Evolutionary conservation across 2,797 vertebrate genomes (phyloP).

Genomic region (Momotus momota): DNA sequence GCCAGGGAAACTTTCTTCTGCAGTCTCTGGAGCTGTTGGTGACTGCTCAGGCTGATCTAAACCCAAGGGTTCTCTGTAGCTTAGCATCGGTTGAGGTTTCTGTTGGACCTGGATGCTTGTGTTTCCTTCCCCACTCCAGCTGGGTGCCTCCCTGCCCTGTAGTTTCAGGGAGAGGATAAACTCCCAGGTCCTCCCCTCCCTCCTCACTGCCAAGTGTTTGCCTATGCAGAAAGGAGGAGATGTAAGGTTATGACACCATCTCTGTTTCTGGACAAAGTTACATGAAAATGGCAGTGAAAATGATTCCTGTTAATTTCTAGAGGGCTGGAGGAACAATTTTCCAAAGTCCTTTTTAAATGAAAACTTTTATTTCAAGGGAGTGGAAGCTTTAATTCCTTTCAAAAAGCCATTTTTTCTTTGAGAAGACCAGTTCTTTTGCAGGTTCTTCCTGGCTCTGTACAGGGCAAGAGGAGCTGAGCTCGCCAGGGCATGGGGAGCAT

Average conservation of each 20-base stretch:
- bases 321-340: background rate
- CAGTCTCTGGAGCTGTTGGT: background rate
- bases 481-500: background rate
- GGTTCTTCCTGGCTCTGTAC: background rate
- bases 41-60: background rate
- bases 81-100: background rate
- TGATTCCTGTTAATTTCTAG: no score
- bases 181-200: background rate
- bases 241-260: background rate
- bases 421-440: background rate
- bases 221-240: background rate
- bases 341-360: background rate
- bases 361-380: background rate
- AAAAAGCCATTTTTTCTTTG: background rate
- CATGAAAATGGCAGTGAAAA: no score
- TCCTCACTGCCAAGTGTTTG: background rate
- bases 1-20: background rate
- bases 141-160: no score
- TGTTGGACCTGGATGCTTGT: background rate
- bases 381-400: background rate
- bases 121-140: background rate
- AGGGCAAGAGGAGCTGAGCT: background rate
- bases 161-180: background rate
- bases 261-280: no score
- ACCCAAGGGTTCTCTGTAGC: background rate